Evolutionary conservation across 1,140 invertebrate species (phyloP).

Genomic region (Hypothenemus hampei): DNA sequence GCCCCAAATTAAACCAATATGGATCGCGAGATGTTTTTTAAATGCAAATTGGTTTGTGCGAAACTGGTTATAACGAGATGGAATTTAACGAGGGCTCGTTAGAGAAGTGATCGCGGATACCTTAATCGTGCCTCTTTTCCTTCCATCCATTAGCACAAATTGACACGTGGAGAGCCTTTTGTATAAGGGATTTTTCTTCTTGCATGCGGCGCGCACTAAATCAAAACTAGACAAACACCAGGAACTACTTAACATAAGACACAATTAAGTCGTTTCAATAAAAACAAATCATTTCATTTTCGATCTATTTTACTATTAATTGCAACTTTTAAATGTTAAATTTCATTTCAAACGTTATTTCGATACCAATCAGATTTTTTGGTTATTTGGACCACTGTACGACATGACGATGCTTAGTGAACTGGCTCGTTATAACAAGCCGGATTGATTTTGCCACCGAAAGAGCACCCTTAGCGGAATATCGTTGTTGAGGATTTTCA

Average conservation of each 20-base stretch:
- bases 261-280: neutral
- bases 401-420: slow-evolving; percentile 4
- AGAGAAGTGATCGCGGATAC: slow-evolving; percentile 34
- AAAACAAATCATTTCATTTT: neutral
- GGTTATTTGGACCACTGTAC: neutral
- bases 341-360: neutral
- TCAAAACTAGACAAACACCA: neutral
- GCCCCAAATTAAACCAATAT: neutral
- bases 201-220: slow-evolving; percentile 4
- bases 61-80: slow-evolving; percentile 33
- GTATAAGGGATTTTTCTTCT: neutral
- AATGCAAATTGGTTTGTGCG: slow-evolving; percentile 1
- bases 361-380: neutral
- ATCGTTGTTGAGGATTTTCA: slow-evolving; percentile 10
- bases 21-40: neutral
- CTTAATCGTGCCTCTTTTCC: slow-evolving; percentile 18
- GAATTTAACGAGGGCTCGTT: slow-evolving; percentile 44
- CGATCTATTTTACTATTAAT: neutral
- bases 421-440: slow-evolving; percentile 37
- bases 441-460: slow-evolving; percentile 33
- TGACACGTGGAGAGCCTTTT: slow-evolving; percentile 38
- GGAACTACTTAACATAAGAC: too few relatives aligned
- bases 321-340: neutral
- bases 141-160: slow-evolving; percentile 46
- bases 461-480: slow-evolving; percentile 10